Evolutionary conservation across 1,140 invertebrate genomes (phyloP).

Genomic region (Drosophila murphyi): DNA sequence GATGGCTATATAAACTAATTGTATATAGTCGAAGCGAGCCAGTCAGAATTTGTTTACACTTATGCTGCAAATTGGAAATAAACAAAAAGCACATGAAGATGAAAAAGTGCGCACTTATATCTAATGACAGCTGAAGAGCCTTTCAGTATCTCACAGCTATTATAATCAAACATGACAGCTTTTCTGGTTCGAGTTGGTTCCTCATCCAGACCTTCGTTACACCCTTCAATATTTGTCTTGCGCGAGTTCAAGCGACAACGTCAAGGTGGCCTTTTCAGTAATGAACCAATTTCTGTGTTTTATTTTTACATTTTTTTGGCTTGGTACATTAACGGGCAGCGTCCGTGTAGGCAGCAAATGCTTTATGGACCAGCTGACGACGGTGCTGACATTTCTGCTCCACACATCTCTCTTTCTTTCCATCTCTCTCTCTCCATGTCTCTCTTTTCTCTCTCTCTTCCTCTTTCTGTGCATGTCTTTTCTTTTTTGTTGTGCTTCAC

Average conservation of each 20-base stretch:
- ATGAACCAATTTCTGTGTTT: constrained; percentile 75
- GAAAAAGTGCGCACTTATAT: constrained; percentile 35
- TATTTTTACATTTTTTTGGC: constrained; percentile 67
- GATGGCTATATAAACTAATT: constrained; percentile 29
- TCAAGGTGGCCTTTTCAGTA: constrained; percentile 74
- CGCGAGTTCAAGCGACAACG: constrained; percentile 79
- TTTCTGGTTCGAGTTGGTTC: not conserved
- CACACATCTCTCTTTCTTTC: constrained; percentile 11
- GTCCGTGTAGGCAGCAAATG: constrained; percentile 47
- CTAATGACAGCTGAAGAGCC: constrained; percentile 13
- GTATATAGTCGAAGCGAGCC: constrained; percentile 8
- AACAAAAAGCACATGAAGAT: constrained; percentile 12
- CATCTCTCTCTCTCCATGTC: not conserved
- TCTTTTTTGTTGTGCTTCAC: constrained; percentile 13
- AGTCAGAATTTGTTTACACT: constrained; percentile 33
- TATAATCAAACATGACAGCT: not conserved
- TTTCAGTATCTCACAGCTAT: not conserved
- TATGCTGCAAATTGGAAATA: constrained; percentile 34
- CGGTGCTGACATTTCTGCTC: constrained; percentile 39
- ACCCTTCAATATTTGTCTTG: constrained; percentile 78
- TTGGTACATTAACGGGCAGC: constrained; percentile 60
- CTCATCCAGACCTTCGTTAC: constrained; percentile 56
- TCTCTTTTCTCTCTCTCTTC: constrained; percentile 19
- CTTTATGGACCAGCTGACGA: constrained; percentile 71
- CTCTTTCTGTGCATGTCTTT: constrained; percentile 3